Base-by-base conservation (phyloP, 2,797 vertebrate species). In the Betta splendens region DNA sequence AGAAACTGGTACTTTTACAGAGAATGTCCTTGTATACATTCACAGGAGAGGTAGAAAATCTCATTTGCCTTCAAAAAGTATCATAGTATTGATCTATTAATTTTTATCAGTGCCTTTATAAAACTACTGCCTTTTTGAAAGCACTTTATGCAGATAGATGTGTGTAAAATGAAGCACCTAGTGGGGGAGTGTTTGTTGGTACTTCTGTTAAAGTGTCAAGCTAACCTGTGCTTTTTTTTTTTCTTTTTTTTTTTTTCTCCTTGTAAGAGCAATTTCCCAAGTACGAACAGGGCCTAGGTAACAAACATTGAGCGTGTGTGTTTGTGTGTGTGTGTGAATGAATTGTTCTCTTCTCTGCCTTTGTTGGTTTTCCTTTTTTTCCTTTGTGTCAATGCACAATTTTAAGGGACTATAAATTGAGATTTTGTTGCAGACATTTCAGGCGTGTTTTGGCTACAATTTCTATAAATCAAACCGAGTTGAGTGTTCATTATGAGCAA, bases 101-200 rank as follows among this genome's bases (percentile, higher is more conserved):
- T 83, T 85, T 82, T 84, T 83, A 77, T 82, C 83, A 83, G 89
- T 91, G 89, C 89, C 89, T 91, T 90, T n/a, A 89, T 84, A 59
- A 79, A 85, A 88, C 85, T 86, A 85, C 85, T 91, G 88, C 88
- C 86, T 90, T 89, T 85, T 81, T 81, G 54, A 81, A 88, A 86
- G 88, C 88, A 91, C 89, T 91, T 91, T 91, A 90, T 84, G 79
- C 72, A 74, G 70, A 37, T 67, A 47, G 67, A 73, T 79, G 71
- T 74, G 61, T 79, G 54, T 83, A 69, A 71, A 55, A 72, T 49
- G 44, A 45, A 80, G 65, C 62, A 75, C 70, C 70, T 50, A 51
- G 55, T 75, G 55, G 59, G 63, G 71, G 53, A 55, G 58, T 67
- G 66, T 77, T 72, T 86, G 57, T 77, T 21, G 75, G 79, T 85